Evolutionary conservation across 2,113 vertebrate species (phyloP).

Genomic region (Podarcis raffonei): DNA sequence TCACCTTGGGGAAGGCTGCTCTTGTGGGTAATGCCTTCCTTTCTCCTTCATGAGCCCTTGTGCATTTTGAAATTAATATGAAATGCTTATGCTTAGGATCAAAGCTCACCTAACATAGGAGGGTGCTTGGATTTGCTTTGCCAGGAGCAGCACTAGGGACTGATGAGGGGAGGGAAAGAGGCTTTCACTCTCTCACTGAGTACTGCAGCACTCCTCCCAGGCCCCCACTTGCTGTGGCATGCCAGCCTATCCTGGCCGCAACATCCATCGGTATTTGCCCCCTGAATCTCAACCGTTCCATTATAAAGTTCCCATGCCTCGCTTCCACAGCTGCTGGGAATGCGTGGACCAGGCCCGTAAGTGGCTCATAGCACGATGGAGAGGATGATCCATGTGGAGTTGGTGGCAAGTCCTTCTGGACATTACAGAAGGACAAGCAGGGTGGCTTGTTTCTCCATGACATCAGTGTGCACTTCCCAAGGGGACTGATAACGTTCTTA

Average conservation of each 20-base stretch:
- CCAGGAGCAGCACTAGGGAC: too few relatives aligned
- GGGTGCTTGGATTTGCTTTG: too few relatives aligned
- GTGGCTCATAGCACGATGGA: not conserved
- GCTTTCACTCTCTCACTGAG: too few relatives aligned
- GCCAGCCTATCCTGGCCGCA: not conserved
- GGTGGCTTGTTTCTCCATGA: not conserved
- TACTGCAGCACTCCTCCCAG: not conserved
- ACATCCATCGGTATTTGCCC: not conserved
- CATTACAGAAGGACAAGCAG: not conserved
- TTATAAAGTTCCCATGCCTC: too few relatives aligned
- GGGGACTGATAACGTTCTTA: not conserved
- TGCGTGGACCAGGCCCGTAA: not conserved
- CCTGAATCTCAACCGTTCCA: not conserved
- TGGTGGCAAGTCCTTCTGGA: not conserved
- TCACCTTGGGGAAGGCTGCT: too few relatives aligned
- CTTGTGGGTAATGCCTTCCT: too few relatives aligned
- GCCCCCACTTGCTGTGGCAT: not conserved
- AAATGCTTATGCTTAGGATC: too few relatives aligned
- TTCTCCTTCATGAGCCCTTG: too few relatives aligned
- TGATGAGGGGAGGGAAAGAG: too few relatives aligned
- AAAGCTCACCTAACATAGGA: too few relatives aligned
- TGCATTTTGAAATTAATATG: too few relatives aligned
- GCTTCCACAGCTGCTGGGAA: not conserved
- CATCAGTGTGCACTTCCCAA: too few relatives aligned
- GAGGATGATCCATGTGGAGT: not conserved